Conservation (phyloP, 2,113 vertebrate genomes). For the Caranx melampygus region DNA sequence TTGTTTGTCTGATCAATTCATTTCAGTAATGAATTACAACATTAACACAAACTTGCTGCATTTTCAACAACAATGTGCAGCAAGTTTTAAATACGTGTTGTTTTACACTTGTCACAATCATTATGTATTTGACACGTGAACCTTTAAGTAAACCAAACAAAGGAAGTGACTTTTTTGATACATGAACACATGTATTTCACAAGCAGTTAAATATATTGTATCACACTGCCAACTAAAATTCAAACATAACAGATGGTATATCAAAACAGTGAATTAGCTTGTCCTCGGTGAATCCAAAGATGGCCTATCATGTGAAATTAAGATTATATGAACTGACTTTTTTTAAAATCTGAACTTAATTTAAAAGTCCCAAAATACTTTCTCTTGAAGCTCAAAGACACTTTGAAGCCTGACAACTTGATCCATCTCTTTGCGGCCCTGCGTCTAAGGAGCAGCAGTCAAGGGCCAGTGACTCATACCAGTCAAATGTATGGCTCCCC, state of each 20-base stretch:
- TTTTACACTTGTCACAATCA: too few relatives aligned
- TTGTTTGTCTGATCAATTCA: neutral
- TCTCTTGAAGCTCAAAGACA: neutral
- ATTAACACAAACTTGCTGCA: too few relatives aligned
- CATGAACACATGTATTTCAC: neutral
- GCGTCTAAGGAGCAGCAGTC: slow-evolving; percentile 33
- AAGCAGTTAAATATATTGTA: neutral
- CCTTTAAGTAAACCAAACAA: neutral
- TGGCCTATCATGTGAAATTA: neutral
- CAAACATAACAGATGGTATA: neutral
- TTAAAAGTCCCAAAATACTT: neutral
- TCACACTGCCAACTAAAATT: neutral
- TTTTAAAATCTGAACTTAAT: slow-evolving; percentile 5
- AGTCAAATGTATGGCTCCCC: slow-evolving; percentile 57
- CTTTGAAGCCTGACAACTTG: slow-evolving; percentile 34
- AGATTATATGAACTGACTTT: neutral
- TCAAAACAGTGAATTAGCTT: neutral
- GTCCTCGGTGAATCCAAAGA: neutral
- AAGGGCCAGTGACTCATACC: slow-evolving; percentile 59
- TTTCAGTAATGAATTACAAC: too few relatives aligned
- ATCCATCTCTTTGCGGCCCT: slow-evolving; percentile 24
- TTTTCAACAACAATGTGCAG: too few relatives aligned
- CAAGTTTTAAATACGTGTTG: too few relatives aligned
- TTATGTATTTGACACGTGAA: too few relatives aligned
- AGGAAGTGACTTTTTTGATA: neutral